Evolutionary conservation across 1,140 invertebrate genomes (phyloP).

Genomic region (Anastrepha ludens): DNA sequence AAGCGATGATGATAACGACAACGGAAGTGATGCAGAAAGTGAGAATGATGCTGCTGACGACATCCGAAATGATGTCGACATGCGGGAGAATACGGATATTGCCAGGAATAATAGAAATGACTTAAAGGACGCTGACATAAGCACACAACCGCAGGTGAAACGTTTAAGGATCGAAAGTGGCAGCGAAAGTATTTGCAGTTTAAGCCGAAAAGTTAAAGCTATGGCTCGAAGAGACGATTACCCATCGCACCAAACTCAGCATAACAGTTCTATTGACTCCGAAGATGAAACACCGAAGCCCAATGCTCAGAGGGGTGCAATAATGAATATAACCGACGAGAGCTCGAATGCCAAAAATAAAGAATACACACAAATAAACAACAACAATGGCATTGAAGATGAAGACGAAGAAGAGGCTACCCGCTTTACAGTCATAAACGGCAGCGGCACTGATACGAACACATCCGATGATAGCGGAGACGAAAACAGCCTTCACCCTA

Average conservation of each 20-base stretch:
- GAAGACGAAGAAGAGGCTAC: not conserved
- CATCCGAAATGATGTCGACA: not conserved
- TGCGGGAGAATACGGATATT: not conserved
- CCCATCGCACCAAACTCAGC: not conserved
- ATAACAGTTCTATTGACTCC: not conserved
- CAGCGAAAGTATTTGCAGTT: slow-evolving; percentile 4
- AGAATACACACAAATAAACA: not conserved
- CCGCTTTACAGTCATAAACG: not conserved
- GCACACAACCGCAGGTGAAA: not conserved
- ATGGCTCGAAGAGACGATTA: not conserved
- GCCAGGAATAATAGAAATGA: not conserved
- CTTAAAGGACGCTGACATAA: not conserved
- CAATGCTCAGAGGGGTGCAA: not conserved
- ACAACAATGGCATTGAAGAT: not conserved
- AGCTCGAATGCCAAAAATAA: slow-evolving; percentile 8
- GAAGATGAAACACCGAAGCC: not conserved
- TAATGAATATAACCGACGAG: not conserved
- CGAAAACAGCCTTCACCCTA: slow-evolving; percentile 51
- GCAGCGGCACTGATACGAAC: not conserved
- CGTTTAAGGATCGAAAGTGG: slow-evolving; percentile 27
- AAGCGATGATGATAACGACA: slow-evolving; percentile 41
- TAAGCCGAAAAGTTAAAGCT: not conserved
- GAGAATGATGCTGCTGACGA: not conserved
- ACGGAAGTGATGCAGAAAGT: slow-evolving; percentile 23
- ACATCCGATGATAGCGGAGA: slow-evolving; percentile 38